Evolutionary conservation across 2,113 vertebrate genomes (phyloP).

Genomic region (Bubo blakistoni): DNA sequence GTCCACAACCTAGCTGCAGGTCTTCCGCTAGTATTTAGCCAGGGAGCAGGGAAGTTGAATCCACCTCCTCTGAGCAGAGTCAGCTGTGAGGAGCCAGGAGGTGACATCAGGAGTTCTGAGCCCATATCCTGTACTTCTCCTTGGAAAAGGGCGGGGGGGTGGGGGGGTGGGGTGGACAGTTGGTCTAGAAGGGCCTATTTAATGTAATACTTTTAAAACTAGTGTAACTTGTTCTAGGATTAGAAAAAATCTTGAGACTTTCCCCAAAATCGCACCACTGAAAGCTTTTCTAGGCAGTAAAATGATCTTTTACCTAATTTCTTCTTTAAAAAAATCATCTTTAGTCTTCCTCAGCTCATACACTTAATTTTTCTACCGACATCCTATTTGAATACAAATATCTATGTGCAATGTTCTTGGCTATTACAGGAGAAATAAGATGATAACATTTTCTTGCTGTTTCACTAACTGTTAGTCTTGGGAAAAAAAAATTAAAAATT

Average conservation of each 20-base stretch:
- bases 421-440: not conserved
- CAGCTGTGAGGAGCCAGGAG: not conserved
- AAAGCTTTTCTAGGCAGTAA: not conserved
- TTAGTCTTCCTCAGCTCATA: not conserved
- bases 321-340: not conserved
- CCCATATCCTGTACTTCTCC: conserved; percentile 54
- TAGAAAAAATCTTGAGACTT: not conserved
- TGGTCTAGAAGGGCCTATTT: conserved; percentile 48
- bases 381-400: not conserved
- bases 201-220: not conserved
- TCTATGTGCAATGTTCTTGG: not conserved
- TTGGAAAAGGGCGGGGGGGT: not conserved
- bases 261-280: not conserved
- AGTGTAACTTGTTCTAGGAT: not conserved
- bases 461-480: not conserved
- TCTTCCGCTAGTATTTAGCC: not conserved
- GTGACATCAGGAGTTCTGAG: conserved; percentile 52
- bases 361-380: not conserved
- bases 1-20: not conserved
- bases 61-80: not conserved
- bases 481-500: rapidly evolving
- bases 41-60: not conserved
- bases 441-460: not conserved
- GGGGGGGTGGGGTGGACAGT: not conserved
- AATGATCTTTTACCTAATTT: not conserved